Percentiles rank a stretch among this genome's conserved stretches.
phyloP scores from a whole-genome alignment of 1,140 invertebrate genomes.

The Drosophila tsacasi region DNA sequence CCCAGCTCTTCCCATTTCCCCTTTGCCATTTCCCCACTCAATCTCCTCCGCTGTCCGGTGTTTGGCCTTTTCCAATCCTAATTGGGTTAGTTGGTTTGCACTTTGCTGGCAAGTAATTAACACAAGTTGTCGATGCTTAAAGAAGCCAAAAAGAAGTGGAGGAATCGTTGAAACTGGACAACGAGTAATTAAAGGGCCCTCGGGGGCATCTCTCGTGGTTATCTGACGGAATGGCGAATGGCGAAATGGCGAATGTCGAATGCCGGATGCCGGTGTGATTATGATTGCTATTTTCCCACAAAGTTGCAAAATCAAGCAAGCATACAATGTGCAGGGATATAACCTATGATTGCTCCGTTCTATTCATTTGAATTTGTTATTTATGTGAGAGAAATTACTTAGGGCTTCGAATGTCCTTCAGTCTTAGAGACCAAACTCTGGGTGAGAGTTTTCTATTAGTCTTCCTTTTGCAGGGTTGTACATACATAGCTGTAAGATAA shows the following conservation, averaged over 20 bases:
- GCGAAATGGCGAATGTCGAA: no score
- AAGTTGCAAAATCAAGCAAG: neutral
- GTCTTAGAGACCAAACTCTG: neutral
- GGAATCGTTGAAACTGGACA: conserved; percentile 54
- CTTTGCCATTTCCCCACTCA: conserved; percentile 27
- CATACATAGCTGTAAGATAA: no score
- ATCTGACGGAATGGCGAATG: conserved; percentile 17
- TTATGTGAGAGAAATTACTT: neutral
- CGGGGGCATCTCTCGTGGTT: conserved; percentile 1
- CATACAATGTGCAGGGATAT: conserved; percentile 2
- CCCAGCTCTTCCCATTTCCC: neutral
- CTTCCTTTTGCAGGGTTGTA: no score
- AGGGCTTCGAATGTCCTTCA: no score
- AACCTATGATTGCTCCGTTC: conserved; percentile 5
- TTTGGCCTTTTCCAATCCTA: conserved; percentile 57
- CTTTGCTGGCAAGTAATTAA: conserved; percentile 62
- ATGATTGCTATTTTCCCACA: conserved; percentile 6
- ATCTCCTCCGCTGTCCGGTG: conserved; percentile 25
- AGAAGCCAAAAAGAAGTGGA: conserved; percentile 49
- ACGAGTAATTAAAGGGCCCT: conserved; percentile 51
- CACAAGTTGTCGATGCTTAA: conserved; percentile 69
- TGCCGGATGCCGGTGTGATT: conserved; percentile 5
- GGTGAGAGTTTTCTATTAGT: no score
- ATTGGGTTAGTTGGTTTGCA: conserved; percentile 74
- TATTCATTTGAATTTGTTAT: neutral